phyloP scores from a whole-genome alignment of 1,140 invertebrate genomes.

The Subanguina moxae region DNA sequence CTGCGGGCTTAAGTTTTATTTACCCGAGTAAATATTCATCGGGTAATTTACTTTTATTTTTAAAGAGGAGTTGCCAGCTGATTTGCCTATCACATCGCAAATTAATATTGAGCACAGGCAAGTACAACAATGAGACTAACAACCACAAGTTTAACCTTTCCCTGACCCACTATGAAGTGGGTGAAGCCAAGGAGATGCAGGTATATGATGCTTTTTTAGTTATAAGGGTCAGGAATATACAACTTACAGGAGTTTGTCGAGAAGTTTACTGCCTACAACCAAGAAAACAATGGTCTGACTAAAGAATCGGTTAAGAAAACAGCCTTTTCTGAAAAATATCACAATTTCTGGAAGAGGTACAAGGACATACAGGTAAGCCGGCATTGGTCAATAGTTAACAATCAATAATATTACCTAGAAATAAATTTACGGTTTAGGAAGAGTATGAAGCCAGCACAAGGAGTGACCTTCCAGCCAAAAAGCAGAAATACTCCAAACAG shows the following conservation, averaged over 20 bases:
- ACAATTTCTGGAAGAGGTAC: constrained; percentile 2
- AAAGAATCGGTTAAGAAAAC: neutral
- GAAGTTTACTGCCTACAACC: constrained; percentile 8
- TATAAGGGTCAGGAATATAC: no score
- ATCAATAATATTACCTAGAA: no score
- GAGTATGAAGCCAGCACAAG: no score
- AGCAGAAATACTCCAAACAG: neutral
- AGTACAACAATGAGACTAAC: constrained; percentile 16
- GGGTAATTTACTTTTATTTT: constrained; percentile 19
- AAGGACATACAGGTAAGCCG: neutral
- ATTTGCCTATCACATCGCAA: constrained; percentile 20
- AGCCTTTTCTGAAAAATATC: neutral
- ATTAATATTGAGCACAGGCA: constrained; percentile 19
- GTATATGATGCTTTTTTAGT: no score
- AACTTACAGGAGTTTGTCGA: constrained; percentile 29
- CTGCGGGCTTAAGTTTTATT: no score
- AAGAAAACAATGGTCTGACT: constrained; percentile 1
- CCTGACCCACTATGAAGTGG: constrained; percentile 13
- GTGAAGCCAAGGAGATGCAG: constrained; percentile 22
- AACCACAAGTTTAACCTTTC: constrained; percentile 15
- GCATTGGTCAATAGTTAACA: no score
- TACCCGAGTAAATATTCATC: neutral
- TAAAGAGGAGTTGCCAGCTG: constrained; percentile 7
- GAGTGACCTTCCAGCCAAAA: neutral
- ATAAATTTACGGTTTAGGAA: no score